Percentiles rank a stretch among this genome's conserved stretches.
Evolutionary conservation across 2,888 invertebrate genomes (phyloP).

Genomic region (Acleris holmiana): DNA sequence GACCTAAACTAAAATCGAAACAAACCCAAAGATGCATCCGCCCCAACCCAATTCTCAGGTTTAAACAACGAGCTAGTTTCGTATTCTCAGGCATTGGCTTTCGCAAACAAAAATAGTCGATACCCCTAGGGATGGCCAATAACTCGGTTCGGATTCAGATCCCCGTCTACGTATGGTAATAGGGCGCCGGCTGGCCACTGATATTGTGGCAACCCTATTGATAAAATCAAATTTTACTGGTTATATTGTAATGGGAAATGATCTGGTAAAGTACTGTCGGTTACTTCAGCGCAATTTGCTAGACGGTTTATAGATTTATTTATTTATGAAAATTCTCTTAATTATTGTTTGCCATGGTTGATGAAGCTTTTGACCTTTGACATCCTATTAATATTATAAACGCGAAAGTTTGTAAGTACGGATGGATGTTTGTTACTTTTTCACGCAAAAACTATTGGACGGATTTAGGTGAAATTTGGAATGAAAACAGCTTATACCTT

Average conservation of each 20-base stretch:
- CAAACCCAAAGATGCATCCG: constrained; percentile 1
- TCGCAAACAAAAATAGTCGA: constrained; percentile 75
- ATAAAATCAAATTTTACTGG: constrained; percentile 33
- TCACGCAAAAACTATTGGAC: too few species aligned
- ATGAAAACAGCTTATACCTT: too few species aligned
- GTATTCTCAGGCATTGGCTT: constrained; percentile 45
- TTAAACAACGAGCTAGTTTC: constrained; percentile 31
- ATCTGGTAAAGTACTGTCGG: constrained; percentile 7
- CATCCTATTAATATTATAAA: too few species aligned
- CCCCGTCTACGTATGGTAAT: constrained; percentile 51
- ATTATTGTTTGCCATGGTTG: too few species aligned
- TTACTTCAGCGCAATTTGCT: not conserved
- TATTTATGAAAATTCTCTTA: too few species aligned
- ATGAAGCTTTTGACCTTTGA: too few species aligned
- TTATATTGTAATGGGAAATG: constrained; percentile 31
- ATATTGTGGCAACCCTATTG: constrained; percentile 39
- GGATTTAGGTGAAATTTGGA: too few species aligned
- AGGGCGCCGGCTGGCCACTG: constrained; percentile 39
- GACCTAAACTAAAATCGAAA: too few species aligned
- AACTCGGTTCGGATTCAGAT: constrained; percentile 70
- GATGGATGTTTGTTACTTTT: too few species aligned
- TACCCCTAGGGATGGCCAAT: constrained; percentile 79
- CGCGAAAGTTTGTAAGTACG: too few species aligned
- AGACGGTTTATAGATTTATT: too few species aligned
- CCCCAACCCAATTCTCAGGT: constrained; percentile 24